A percentile compares a stretch with the other conserved stretches of the same genome.
These are phyloP conservation scores for Ypsolopha sequella DNA, from an alignment of 2,888 invertebrate genomes.

Conservation along the genomic window DNA sequence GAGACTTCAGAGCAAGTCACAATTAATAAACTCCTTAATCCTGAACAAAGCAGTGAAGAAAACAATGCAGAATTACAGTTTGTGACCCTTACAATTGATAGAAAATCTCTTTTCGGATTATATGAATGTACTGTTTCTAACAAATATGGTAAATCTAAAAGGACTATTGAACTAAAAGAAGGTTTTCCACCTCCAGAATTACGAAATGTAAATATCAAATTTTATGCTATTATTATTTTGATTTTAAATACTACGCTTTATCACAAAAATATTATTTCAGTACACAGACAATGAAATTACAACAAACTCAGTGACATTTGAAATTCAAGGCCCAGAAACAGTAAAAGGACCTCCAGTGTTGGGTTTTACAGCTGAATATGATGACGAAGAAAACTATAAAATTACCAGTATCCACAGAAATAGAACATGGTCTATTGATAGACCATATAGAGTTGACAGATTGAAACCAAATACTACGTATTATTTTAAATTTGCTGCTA, in stretches of 20 bases:
- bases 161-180: conserved; percentile 29
- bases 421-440: conserved; percentile 44
- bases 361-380: conserved; percentile 47
- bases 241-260: background rate
- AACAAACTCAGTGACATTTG: conserved; percentile 38
- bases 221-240: background rate
- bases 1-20: background rate
- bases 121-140: conserved; percentile 42
- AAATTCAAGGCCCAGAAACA: conserved; percentile 23
- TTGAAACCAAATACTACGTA: conserved; percentile 43
- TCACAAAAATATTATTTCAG: conserved; percentile 17
- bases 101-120: conserved; percentile 25
- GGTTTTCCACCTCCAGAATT: conserved; percentile 34
- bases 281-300: conserved; percentile 17
- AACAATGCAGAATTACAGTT: too few species aligned
- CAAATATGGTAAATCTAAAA: conserved; percentile 27
- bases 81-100: background rate
- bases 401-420: conserved; percentile 43
- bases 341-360: conserved; percentile 31
- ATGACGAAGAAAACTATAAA: conserved; percentile 32
- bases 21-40: background rate
- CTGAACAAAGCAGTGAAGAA: background rate
- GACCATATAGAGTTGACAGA: conserved; percentile 36
- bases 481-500: conserved; percentile 39
- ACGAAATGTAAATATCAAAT: conserved; percentile 30